These are phyloP conservation scores for Melanerpes formicivorus DNA, from an alignment of 2,113 vertebrate genomes.

Conservation along the genomic window DNA sequence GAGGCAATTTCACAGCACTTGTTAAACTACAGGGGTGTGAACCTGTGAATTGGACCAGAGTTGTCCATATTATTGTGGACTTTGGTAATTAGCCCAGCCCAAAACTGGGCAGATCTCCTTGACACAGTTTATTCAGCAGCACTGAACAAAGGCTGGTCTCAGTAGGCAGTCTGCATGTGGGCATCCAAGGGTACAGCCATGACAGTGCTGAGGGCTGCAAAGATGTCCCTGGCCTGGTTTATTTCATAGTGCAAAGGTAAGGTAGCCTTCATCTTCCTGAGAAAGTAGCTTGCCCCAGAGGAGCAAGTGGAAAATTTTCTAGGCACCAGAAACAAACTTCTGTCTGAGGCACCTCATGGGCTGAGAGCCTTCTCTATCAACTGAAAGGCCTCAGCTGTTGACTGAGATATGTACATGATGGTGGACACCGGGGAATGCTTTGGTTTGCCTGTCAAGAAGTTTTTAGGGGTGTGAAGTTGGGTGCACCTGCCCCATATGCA, in stretches of 20 bases:
- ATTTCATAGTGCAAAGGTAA: neutral
- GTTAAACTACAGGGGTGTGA: neutral
- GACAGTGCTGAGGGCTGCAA: neutral
- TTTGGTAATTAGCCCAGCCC: neutral
- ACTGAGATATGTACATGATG: neutral
- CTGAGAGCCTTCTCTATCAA: neutral
- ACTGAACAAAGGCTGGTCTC: neutral
- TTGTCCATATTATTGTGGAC: neutral
- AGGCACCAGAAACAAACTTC: no score
- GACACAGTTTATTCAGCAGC: neutral
- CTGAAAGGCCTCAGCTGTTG: neutral
- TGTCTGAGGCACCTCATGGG: neutral
- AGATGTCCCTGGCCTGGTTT: neutral
- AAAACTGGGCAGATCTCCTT: neutral
- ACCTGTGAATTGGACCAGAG: neutral
- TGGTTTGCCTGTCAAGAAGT: neutral
- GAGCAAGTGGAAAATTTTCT: neutral
- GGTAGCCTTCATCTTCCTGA: neutral
- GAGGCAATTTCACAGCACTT: neutral
- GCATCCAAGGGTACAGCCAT: neutral
- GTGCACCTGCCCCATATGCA: neutral
- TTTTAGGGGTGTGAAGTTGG: neutral
- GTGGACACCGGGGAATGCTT: neutral
- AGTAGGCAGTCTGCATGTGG: neutral
- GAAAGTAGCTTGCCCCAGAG: neutral